Evolutionary conservation across 1,140 invertebrate genomes (phyloP).

Genomic region (Drosophila novamexicana): DNA sequence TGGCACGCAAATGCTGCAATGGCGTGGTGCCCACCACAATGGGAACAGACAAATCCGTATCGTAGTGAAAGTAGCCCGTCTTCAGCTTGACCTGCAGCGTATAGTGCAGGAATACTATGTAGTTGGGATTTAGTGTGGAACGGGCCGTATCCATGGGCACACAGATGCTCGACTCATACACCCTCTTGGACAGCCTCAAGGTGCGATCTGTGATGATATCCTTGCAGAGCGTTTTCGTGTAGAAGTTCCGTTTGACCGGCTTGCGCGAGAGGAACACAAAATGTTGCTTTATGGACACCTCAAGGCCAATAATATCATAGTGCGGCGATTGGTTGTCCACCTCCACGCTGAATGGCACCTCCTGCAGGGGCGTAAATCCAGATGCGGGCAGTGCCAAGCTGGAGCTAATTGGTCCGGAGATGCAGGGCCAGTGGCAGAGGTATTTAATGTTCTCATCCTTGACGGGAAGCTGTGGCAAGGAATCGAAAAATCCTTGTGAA

Average conservation of each 20-base stretch:
- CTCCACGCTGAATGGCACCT: conserved; percentile 73
- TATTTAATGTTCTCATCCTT: conserved; percentile 80
- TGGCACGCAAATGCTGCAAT: conserved; percentile 47
- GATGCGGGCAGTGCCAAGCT: conserved; percentile 67
- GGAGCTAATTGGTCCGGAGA: conserved; percentile 73
- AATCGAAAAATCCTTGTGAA: too few species aligned
- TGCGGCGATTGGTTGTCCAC: conserved; percentile 81
- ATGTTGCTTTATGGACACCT: conserved; percentile 77
- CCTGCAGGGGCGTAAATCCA: conserved; percentile 73
- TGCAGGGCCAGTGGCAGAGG: conserved; percentile 82
- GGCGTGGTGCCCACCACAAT: conserved; percentile 72
- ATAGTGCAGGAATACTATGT: conserved; percentile 79
- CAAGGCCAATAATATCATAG: conserved; percentile 71
- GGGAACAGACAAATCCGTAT: conserved; percentile 77
- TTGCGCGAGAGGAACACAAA: conserved; percentile 79
- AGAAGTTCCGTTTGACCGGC: conserved; percentile 76
- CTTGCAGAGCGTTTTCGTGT: conserved; percentile 68
- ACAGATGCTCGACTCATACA: conserved; percentile 70
- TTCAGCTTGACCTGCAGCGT: conserved; percentile 76
- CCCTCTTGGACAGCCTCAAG: conserved; percentile 68
- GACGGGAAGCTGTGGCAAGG: conserved; percentile 54
- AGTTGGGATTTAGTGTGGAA: conserved; percentile 77
- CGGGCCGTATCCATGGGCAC: conserved; percentile 75
- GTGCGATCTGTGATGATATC: conserved; percentile 68
- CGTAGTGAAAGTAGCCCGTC: conserved; percentile 77